Base-by-base conservation (phyloP, 2,797 vertebrate genomes). In the Chloroceryle amazona region DNA sequence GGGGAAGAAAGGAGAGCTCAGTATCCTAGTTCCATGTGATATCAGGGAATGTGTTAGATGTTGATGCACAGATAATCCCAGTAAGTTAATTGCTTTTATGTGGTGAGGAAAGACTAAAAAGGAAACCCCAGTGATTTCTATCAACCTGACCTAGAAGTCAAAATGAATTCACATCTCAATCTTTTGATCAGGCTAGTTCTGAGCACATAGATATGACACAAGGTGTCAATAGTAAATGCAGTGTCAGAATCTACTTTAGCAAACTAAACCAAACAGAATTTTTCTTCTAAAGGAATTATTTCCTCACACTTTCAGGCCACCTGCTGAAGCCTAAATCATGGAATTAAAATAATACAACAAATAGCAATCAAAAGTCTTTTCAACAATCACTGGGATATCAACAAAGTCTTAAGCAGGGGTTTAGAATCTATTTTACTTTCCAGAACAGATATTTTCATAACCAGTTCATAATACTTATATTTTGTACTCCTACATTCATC, bases 1-100 rank as follows among this genome's bases (percentile, higher is more conserved):
- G 35, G 25, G 68, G 39, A 80, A 28, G 28, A 89, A 42, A 85
- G 39, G 67, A 79, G 84, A 87, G 39, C 87, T 87, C 62, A 39
- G 62, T 92, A 93, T 51, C 21, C 9, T 58, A 84, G 51, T 75
- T 89, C 42, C n/a, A 58, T 65, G 41, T 28, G 62, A 55, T 51
- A 89, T 33, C 11, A 62, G n/a, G 33, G 31, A 76, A 76, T 93
- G 31, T 94, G 35, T 79, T 55, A 85, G 93, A 55, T 82, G 51
- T 31, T 85, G 79, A 85, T 80, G 31, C 13, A 74, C 39, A 93
- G 70, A 54, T 66, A 80, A 95, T 92, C 63, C 51, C 4, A 44
- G 62, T 41, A 58, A 89, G 8, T 62, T 91, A 97, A 84, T 87
- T 90, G 42, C 20, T 89, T 87, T 63, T 81, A 22, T 17, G 62